Evolutionary conservation across 2,888 invertebrate species (phyloP).

Genomic region (Eulithis testata): DNA sequence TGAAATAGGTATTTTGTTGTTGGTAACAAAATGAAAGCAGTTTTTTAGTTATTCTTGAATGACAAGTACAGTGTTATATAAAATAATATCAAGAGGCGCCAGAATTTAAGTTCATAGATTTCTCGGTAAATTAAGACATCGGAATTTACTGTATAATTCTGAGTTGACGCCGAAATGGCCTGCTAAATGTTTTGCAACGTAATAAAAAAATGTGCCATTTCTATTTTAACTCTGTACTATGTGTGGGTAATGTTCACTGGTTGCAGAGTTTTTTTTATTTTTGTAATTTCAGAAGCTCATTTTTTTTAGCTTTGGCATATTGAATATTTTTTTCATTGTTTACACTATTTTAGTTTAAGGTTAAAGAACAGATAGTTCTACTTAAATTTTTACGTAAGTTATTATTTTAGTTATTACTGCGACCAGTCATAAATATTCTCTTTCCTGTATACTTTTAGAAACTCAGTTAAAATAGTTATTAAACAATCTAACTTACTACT

Average conservation of each 20-base stretch:
- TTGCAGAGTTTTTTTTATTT: slow-evolving; percentile 14
- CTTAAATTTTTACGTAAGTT: slow-evolving; percentile 30
- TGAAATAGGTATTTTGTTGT: slow-evolving; percentile 12
- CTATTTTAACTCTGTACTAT: slow-evolving; percentile 15
- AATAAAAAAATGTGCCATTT: slow-evolving; percentile 25
- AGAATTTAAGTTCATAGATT: slow-evolving; percentile 13
- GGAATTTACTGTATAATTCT: background rate
- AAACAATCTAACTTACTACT: background rate
- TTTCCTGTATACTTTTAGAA: background rate
- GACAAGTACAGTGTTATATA: slow-evolving; percentile 16
- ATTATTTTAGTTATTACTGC: slow-evolving; percentile 22
- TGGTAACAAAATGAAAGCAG: slow-evolving; percentile 8
- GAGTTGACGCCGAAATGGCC: slow-evolving; percentile 21
- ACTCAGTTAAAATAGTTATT: no score
- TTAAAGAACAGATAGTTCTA: slow-evolving; percentile 39
- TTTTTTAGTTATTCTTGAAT: slow-evolving; percentile 18
- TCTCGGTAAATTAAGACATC: no score
- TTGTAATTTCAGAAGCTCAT: slow-evolving; percentile 6
- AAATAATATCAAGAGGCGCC: slow-evolving; percentile 10
- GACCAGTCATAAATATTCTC: slow-evolving; percentile 24
- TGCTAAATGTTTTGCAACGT: background rate
- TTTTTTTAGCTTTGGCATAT: slow-evolving; percentile 6
- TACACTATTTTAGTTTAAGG: slow-evolving; percentile 20
- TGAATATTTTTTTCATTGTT: slow-evolving; percentile 15
- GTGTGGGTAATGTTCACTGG: slow-evolving; percentile 6